Conservation (phyloP, 64 coral and sea anemone genomes). For the Porites lutea region DNA sequence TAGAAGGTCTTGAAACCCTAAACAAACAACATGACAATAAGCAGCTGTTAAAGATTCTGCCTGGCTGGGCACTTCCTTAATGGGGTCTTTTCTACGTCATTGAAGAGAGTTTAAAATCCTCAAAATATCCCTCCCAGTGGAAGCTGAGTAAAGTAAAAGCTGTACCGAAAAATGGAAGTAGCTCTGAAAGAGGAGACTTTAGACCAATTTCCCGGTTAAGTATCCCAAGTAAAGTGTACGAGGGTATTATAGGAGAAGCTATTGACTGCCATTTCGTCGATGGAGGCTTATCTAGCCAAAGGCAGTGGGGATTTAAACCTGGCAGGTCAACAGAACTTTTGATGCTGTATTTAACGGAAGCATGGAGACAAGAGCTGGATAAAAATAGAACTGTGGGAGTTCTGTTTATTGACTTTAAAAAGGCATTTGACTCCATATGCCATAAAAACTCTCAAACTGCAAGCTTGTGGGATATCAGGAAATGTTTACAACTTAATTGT, state of each 20-base stretch:
- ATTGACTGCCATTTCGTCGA: conserved; percentile 36
- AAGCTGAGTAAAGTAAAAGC: conserved; percentile 9
- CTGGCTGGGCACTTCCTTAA: no score
- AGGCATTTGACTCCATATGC: no score
- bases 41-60: no score
- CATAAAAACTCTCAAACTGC: conserved; percentile 7
- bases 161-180: conserved; percentile 2
- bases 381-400: conserved; percentile 22
- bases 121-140: conserved; percentile 8
- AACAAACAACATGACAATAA: no score
- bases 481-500: conserved; percentile 4
- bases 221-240: conserved; percentile 17
- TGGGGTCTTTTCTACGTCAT: conserved; percentile 2
- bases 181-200: conserved; percentile 18
- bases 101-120: conserved; percentile 4
- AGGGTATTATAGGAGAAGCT: background rate
- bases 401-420: no score
- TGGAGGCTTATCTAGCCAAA: background rate
- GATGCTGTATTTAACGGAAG: conserved; percentile 14
- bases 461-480: conserved; percentile 6
- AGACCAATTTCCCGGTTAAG: background rate
- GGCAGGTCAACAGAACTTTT: background rate
- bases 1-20: no score
- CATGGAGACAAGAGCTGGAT: conserved; percentile 5
- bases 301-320: background rate